A percentile compares a stretch with the other conserved stretches of the same genome.
phyloP scores from a whole-genome alignment of 2,797 vertebrate genomes.

The Pangasius larnaudii region DNA sequence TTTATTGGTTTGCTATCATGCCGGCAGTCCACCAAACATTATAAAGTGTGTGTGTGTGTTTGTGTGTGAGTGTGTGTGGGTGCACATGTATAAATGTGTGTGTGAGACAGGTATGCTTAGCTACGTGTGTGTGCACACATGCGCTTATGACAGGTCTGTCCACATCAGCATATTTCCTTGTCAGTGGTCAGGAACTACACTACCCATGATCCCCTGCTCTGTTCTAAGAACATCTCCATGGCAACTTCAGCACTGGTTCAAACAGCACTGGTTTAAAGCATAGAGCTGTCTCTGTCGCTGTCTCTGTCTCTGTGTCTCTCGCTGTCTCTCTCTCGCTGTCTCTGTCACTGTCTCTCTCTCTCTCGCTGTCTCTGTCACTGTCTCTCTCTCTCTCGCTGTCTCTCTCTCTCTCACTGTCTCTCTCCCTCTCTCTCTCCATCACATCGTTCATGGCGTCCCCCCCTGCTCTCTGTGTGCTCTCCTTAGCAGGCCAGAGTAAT shows the following conservation, averaged over 20 bases:
- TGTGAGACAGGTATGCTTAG: too few species aligned
- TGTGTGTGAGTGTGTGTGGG: slow-evolving; percentile 21
- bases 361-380: too few species aligned
- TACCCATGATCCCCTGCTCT: slow-evolving; percentile 32
- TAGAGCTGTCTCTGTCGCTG: background rate
- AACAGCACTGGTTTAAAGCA: background rate
- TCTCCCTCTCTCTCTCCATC: background rate
- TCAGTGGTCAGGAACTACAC: slow-evolving; percentile 2
- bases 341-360: too few species aligned
- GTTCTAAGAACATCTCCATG: background rate
- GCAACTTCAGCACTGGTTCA: background rate
- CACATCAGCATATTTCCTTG: background rate
- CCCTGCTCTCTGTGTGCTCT: background rate
- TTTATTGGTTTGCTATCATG: background rate
- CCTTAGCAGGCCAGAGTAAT: slow-evolving; percentile 34
- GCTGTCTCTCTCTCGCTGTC: too few species aligned
- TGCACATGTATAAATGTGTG: background rate
- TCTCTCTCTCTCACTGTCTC: background rate
- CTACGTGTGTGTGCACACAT: background rate
- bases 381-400: too few species aligned
- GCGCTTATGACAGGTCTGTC: background rate
- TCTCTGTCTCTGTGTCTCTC: background rate
- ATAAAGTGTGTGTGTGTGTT: background rate
- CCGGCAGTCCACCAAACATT: background rate
- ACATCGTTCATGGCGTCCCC: background rate